Evolutionary conservation across 2,888 invertebrate genomes (phyloP), one percentile per base, ranked within the genome.

Genomic region (Petrophora chlorosata): DNA sequence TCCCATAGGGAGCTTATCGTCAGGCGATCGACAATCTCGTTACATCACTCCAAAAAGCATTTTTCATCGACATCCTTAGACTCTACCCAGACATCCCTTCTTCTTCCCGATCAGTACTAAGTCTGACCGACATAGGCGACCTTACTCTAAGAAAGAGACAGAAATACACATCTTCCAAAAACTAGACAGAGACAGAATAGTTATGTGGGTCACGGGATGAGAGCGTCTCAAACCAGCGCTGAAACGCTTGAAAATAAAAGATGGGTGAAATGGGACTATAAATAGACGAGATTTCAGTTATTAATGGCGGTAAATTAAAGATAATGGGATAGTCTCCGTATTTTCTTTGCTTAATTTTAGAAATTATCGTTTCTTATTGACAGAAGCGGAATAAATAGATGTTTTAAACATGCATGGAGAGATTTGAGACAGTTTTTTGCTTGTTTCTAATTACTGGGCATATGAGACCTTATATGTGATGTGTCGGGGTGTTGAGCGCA

Each of bases 141-240:
- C 87, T 86, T 86, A 84, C 46, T 47, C 56, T 51, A 57, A 63
- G 75, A 82, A 35, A 63, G 70, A 67, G 85, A 85, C 50, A 47
- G 39, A 53, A 36, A 55, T 66, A 80, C 53, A 51, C 39, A 17
- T 25, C 42, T 23, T 17, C 12, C 30, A 13, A 19, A n/a, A 10
- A 66, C 10, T 50, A 15, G 65, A 81, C 30, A 61, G 64, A 56
- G 77, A 79, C 54, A 54, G 61, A 65, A 59, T 33, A 73, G 65
- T 53, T 77, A 89, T 86, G 78, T 90, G 79, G 89, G 89, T 90
- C 89, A 90, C 80, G 82, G 84, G 84, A 86, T 79, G 78, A 83
- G 79, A 83, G 79, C 76, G 79, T 81, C 63, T 53, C 73, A 65
- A 67, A 73, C 68, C 69, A 85, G 85, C 87, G 87, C 83, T 86